phyloP scores from a whole-genome alignment of 2,888 invertebrate species.

The Linyphia triangularis region DNA sequence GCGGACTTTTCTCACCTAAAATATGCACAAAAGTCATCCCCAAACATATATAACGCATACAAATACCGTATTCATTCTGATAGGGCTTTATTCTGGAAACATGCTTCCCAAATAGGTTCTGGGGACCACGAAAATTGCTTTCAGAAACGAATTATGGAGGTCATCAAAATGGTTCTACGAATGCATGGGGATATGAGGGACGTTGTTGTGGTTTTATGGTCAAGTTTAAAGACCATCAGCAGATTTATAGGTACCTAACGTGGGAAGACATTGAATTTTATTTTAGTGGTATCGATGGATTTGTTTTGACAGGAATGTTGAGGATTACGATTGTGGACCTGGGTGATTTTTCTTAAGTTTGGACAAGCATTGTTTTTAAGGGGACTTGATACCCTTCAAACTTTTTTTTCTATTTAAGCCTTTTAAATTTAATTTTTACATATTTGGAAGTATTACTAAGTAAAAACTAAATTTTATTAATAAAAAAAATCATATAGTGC shows the following conservation, averaged over 20 bases:
- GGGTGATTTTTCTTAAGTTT: too few relatives aligned
- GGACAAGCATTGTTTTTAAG: too few relatives aligned
- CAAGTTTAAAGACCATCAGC: conserved; percentile 24
- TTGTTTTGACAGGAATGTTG: neutral
- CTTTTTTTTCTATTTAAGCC: too few relatives aligned
- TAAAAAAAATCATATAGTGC: too few relatives aligned
- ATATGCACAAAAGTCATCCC: conserved; percentile 16
- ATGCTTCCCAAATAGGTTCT: conserved; percentile 1
- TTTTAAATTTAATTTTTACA: too few relatives aligned
- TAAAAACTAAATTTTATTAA: too few relatives aligned
- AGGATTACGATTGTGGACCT: neutral
- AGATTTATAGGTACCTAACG: conserved; percentile 6
- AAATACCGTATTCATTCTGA: neutral
- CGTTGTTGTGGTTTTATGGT: conserved; percentile 29
- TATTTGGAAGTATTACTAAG: too few relatives aligned
- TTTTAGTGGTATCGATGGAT: neutral
- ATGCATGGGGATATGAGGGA: neutral
- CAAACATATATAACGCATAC: conserved; percentile 5
- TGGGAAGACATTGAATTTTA: neutral
- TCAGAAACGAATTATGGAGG: conserved; percentile 13
- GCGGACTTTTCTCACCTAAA: neutral
- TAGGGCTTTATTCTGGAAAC: neutral
- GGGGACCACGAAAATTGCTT: conserved; percentile 19
- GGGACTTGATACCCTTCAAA: too few relatives aligned
- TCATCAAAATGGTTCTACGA: neutral